Base-by-base conservation (phyloP, 2,888 invertebrate genomes). In the Pocota personata region DNA sequence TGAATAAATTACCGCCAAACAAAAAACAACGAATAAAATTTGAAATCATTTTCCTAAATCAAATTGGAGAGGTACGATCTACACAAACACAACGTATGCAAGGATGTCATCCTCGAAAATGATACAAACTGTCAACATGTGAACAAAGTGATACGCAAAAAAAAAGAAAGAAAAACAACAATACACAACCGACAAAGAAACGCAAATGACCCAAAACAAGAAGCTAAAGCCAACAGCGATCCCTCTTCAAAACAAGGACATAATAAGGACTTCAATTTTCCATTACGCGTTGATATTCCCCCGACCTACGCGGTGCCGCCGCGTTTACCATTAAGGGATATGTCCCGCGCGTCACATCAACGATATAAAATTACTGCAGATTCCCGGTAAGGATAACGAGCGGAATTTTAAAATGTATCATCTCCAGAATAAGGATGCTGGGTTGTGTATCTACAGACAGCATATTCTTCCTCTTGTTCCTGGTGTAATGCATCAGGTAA, bases 41-140 rank as follows among this genome's bases (percentile, higher is more conserved):
- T 64, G 64, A 46, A 80, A 73, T 67, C 62, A 76, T 58, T 80
- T 80, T 64, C 80, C 80, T 84, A 66, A 76, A 80, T 84, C 84
- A 84, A 84, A 76, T 75, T 75, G 84, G 50, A 78, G 78, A 79
- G 73, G 83, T 35, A 52, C 21, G n/a, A 32, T 35, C 35, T 40
- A 40, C 7, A 48, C n/a, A n/a, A n/a, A 50, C 48, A 58, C 67
- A 71, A 62, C 48, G 21, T 14, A n/a, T 64, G 64, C 79, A 60
- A 76, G 75, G 75, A 69, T 80, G 84, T 86, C 71, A 86, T 80
- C 64, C 66, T 80, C 32, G 64, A 52, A 37, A 52, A 79, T 82
- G 87, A 87, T 87, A 87, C 87, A 87, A 87, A 82, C 87, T 87
- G 87, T 87, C 87, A 87, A 87, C 87, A 87, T 87, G 87, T 66